phyloP scores from a whole-genome alignment of 2,888 invertebrate species.

The Strigamia transsilvanica region DNA sequence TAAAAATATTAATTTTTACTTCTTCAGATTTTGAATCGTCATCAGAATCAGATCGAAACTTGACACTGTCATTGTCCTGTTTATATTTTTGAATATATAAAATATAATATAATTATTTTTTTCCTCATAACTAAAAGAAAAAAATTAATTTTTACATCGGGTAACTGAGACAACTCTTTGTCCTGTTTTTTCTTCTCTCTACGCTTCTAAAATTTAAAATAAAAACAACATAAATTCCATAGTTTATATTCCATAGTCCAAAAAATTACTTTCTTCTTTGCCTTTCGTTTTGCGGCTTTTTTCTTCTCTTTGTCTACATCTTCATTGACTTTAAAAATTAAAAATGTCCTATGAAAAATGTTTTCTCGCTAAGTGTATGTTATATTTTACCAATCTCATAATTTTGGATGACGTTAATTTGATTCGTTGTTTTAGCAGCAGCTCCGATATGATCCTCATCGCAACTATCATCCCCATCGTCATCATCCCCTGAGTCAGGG shows the following conservation, averaged over 20 bases:
- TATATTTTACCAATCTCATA: background rate
- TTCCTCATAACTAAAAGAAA: background rate
- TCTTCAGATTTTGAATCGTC: constrained; percentile 22
- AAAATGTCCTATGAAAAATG: background rate
- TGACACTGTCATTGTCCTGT: constrained; percentile 4
- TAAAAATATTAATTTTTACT: background rate
- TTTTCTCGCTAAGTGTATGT: background rate
- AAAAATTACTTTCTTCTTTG: constrained; percentile 44
- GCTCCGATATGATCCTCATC: constrained; percentile 50
- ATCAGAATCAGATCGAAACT: constrained; percentile 22
- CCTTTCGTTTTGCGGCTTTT: constrained; percentile 46
- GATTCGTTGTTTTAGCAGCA: constrained; percentile 23
- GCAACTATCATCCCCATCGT: constrained; percentile 39
- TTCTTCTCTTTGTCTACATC: constrained; percentile 42
- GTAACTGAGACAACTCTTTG: constrained; percentile 31
- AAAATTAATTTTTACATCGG: background rate
- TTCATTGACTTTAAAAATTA: constrained; percentile 18
- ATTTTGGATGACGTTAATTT: constrained; percentile 28
- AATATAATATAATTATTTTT: background rate
- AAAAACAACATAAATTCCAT: background rate
- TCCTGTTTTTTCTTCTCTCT: constrained; percentile 48
- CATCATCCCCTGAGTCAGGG: constrained; percentile 42
- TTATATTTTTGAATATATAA: background rate
- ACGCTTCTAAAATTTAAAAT: constrained; percentile 28
- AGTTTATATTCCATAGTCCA: background rate